Conservation (phyloP, 2,797 vertebrate species). For the Salmo trutta region DNA sequence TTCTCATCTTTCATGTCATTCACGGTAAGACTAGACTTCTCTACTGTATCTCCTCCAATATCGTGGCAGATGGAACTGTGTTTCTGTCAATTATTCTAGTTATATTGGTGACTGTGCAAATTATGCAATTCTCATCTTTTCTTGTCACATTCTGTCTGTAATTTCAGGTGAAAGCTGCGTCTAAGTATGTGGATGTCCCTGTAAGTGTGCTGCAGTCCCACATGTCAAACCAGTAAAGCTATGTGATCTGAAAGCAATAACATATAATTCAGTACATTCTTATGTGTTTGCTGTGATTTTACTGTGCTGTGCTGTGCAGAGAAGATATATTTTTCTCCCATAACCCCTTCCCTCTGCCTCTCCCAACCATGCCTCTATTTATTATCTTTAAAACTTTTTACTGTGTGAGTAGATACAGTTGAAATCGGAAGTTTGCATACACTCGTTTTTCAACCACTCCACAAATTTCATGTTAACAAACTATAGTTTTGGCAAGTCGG, state of each 20-base stretch:
- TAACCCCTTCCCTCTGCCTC: too few relatives aligned
- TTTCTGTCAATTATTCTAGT: background rate
- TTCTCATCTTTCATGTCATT: conserved; percentile 99
- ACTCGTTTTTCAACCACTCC: too few relatives aligned
- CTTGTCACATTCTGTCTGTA: conserved; percentile 51
- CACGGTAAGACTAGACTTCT: conserved; percentile 83
- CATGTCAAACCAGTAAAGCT: background rate
- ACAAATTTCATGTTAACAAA: too few relatives aligned
- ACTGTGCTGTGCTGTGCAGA: conserved; percentile 6
- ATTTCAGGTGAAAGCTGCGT: conserved; percentile 97
- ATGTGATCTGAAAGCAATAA: background rate
- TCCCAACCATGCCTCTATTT: too few relatives aligned
- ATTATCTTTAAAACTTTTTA: too few relatives aligned
- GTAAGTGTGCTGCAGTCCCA: conserved; percentile 82
- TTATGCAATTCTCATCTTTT: background rate
- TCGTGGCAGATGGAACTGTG: background rate
- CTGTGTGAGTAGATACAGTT: too few relatives aligned
- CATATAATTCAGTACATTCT: background rate
- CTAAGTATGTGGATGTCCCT: conserved; percentile 99
- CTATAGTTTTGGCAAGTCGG: too few relatives aligned
- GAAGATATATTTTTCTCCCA: background rate
- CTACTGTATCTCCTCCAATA: conserved; percentile 21
- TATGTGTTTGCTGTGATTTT: background rate
- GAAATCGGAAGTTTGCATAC: too few relatives aligned
- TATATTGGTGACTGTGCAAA: background rate